phyloP scores from a whole-genome alignment of 2,797 vertebrate species.

The Centroberyx gerrardi region DNA sequence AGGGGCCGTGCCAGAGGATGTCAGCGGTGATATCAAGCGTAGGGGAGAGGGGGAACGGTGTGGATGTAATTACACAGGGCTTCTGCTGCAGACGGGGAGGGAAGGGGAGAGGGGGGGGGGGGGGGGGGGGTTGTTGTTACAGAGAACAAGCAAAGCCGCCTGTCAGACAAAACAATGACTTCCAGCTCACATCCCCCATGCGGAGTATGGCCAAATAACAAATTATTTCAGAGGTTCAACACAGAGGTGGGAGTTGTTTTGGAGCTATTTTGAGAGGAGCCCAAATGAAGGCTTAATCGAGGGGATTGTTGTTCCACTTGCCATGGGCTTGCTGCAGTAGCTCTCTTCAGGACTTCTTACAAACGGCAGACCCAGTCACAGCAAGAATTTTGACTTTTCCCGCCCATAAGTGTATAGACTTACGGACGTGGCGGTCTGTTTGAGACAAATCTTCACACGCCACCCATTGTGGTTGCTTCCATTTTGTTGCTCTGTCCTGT shows the following conservation, averaged over 20 bases:
- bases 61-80: conserved; percentile 79
- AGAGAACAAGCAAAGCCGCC: conserved; percentile 61
- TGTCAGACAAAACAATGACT: conserved; percentile 72
- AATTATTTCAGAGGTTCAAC: conserved; percentile 46
- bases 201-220: conserved; percentile 39
- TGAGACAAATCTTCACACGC: background rate
- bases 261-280: conserved; percentile 26
- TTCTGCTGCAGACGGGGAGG: conserved; percentile 69
- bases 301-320: background rate
- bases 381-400: background rate
- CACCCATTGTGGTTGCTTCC: background rate
- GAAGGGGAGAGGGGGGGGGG: conserved; percentile 3
- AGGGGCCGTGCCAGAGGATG: conserved; percentile 69
- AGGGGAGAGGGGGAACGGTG: conserved; percentile 62
- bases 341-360: background rate
- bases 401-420: background rate
- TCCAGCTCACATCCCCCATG: conserved; percentile 32
- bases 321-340: background rate
- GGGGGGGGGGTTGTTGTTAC: conserved; percentile 36
- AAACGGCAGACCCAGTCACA: background rate
- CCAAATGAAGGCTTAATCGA: conserved; percentile 34
- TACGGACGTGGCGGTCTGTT: background rate
- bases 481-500: background rate
- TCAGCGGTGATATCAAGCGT: conserved; percentile 81
- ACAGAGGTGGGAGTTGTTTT: conserved; percentile 13